Evolutionary conservation across 2,888 invertebrate species (phyloP).

Genomic region (Creontiades dilutus): DNA sequence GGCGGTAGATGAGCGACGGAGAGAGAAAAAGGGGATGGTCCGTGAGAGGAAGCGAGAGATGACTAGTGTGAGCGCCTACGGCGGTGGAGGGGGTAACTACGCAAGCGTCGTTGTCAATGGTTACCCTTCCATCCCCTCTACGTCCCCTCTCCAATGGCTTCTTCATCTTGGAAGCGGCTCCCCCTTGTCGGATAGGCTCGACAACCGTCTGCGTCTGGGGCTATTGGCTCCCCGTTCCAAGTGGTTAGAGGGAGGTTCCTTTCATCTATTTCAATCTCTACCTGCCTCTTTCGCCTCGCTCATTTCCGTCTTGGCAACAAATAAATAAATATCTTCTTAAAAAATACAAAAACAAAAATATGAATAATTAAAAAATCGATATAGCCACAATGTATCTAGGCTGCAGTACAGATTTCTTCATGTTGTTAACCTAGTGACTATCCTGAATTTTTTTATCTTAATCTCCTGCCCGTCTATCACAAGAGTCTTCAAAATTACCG

Average conservation of each 20-base stretch:
- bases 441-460: too few relatives aligned
- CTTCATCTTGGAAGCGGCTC: conserved; percentile 44
- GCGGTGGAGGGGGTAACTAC: conserved; percentile 50
- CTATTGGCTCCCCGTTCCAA: conserved; percentile 1
- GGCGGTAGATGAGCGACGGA: neutral
- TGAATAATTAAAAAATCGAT: too few relatives aligned
- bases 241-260: conserved; percentile 14
- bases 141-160: conserved; percentile 61
- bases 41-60: neutral
- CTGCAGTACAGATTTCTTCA: too few relatives aligned
- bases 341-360: too few relatives aligned
- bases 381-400: too few relatives aligned
- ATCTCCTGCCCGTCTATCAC: too few relatives aligned
- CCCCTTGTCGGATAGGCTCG: conserved; percentile 3
- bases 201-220: neutral
- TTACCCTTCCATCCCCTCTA: conserved; percentile 65
- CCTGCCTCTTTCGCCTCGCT: neutral
- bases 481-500: too few relatives aligned
- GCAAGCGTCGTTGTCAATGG: conserved; percentile 70
- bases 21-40: neutral
- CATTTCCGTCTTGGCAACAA: neutral
- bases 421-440: too few relatives aligned
- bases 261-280: neutral
- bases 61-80: neutral
- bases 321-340: too few relatives aligned